Conservation (phyloP, 2,888 invertebrate genomes). For the Drosophila helvetica region DNA sequence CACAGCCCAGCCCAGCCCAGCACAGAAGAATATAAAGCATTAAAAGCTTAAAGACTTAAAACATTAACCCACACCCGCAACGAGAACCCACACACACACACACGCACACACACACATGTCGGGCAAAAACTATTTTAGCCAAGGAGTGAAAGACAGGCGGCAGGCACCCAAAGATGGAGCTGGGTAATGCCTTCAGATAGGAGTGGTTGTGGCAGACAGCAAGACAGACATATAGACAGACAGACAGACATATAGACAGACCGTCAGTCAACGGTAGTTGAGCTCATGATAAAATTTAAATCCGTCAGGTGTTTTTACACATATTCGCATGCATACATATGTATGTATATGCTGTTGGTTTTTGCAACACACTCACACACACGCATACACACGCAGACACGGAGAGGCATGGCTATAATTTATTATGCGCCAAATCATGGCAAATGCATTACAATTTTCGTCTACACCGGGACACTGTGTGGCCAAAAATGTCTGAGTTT, state of each 20-base stretch:
- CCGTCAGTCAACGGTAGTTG: slow-evolving; percentile 46
- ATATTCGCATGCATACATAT: slow-evolving; percentile 25
- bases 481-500: slow-evolving; percentile 63
- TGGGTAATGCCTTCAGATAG: slow-evolving; percentile 9
- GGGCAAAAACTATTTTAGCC: slow-evolving; percentile 58
- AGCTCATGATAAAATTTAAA: slow-evolving; percentile 68
- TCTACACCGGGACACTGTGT: slow-evolving; percentile 58
- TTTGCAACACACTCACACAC: neutral
- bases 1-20: slow-evolving; percentile 25
- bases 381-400: neutral
- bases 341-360: neutral
- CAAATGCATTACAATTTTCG: slow-evolving; percentile 71
- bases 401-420: slow-evolving; percentile 51
- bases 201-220: slow-evolving; percentile 15
- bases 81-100: slow-evolving; percentile 1
- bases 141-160: slow-evolving; percentile 13
- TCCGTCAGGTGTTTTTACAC: slow-evolving; percentile 68
- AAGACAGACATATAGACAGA: slow-evolving; percentile 34
- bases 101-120: slow-evolving; percentile 7
- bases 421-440: slow-evolving; percentile 74
- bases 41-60: slow-evolving; percentile 73
- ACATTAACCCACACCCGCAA: slow-evolving; percentile 56
- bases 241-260: slow-evolving; percentile 35
- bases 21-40: slow-evolving; percentile 61
- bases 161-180: slow-evolving; percentile 20